Evolutionary conservation across 2,797 vertebrate genomes (phyloP), one percentile per base, ranked within the genome.

Genomic region (Columba guinea): DNA sequence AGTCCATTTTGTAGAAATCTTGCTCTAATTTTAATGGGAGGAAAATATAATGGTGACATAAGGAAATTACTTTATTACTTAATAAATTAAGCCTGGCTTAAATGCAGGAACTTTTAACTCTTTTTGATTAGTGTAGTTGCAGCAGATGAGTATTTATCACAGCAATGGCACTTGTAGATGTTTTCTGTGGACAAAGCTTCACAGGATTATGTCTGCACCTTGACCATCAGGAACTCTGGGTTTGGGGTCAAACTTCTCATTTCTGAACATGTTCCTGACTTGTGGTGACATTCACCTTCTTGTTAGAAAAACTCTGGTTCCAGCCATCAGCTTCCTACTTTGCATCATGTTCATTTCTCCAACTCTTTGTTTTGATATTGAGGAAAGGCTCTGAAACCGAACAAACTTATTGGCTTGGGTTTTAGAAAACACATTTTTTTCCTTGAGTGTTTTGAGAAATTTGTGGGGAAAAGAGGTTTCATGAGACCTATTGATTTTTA

Each of bases 311-410:
- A 9, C 20, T 71, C 56, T 23, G 22, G 16, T 60, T 88, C 67
- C 20, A 60, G 26, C 48, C 63, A 2, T 67, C 68, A 76, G 77
- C 71, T 89, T 90, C 67, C 56, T 62, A 17, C 52, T 91, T 93
- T 60, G 44, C 53, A 76, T 87, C 14, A 15, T 11, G 13, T 14
- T 96, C 7, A 49, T 94, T 90, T 95, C 89, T 93, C 84, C 28
- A 86, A 12, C 65, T 90, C 96, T 85, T 63, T 94, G 46, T 21
- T 91, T 83, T 96, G 77, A 73, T 88, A 89, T 41, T 49, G 92
- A 71, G 30, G 52, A 94, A 82, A 56, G 46, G 39, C 70, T 75
- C 58, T 91, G 92, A 94, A 95, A 81, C 70, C 17, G 90, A 84
- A 85, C 68, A 69, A 87, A 71, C 48, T 32, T 73, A 22, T 63